Evolutionary conservation across 2,888 invertebrate species (phyloP), one percentile per base, ranked within the genome.

Genomic region (Cheiracanthium punctorium): DNA sequence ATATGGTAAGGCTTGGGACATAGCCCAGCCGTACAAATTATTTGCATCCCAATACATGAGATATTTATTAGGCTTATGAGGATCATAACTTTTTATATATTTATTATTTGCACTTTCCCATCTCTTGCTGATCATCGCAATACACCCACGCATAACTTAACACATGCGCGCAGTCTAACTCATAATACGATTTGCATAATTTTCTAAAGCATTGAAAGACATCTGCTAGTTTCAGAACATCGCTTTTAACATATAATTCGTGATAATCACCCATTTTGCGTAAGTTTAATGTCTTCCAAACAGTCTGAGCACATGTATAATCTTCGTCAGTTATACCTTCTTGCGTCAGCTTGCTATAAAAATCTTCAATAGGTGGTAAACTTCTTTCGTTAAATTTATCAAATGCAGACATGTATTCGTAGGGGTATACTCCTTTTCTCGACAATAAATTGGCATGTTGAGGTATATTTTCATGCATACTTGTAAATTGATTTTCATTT

Each of bases 341-440:
- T 91, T 90, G 89, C 90, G 90, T 33, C 12, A 48, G n/a, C 90
- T 89, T 89, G 91, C 90, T 43, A 90, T 89, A 29, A 91, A 89
- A 28, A 90, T 82, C 24, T 14, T 4, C 4, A 7, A 5, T 30
- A 5, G 33, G 70, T 70, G 70, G 70, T 2, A 41, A 37, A 20
- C 28, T 5, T 1, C n/a, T 24, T 37, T 70, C 70, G 0, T 4
- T 12, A 70, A 37, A 70, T 12, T 41, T 33, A 5, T 33, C 37
- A 10, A 30, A 43, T 14, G 4, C 1, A 7, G 0, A 8, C 12
- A 72, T 1, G 43, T 72, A 48, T 28, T 72, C 72, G 24, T 72
- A 72, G 1, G 72, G 72, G 7, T 72, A 72, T 1, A 43, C 48
- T 0, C 69, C 69, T 33, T 69, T 69, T 33, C 37, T 32, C 0